Evolutionary conservation across 1,140 invertebrate genomes (phyloP).

Genomic region (Brachionus rotundiformis): DNA sequence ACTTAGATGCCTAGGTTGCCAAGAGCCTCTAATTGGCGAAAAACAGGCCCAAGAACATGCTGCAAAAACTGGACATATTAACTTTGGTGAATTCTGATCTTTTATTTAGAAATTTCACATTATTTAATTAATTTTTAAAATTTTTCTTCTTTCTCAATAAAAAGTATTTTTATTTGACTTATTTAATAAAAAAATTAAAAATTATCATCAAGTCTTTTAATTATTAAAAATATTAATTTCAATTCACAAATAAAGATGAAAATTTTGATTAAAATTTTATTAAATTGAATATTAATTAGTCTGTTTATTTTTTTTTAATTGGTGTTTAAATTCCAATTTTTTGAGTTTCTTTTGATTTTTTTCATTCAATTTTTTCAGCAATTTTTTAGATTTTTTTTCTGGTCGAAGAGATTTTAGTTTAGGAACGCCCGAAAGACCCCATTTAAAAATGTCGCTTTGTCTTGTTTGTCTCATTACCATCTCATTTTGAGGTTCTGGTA

Average conservation of each 20-base stretch:
- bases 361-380: neutral
- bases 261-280: no score
- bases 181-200: no score
- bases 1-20: constrained; percentile 78
- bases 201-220: no score
- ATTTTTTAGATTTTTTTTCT: neutral
- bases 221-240: no score
- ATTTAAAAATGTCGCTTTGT: neutral
- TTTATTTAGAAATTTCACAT: neutral
- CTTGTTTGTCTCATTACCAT: neutral
- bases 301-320: neutral
- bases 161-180: no score
- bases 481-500: neutral
- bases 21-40: constrained; percentile 74
- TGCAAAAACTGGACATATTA: constrained; percentile 77
- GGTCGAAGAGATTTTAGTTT: neutral
- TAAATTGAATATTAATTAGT: neutral
- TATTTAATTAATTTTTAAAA: neutral
- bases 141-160: no score
- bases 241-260: no score
- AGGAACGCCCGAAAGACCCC: neutral
- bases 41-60: constrained; percentile 80
- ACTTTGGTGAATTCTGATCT: constrained; percentile 74
- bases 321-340: neutral
- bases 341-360: neutral